A percentile compares a stretch with the other conserved stretches of the same genome.
Evolutionary conservation across 1,140 invertebrate species (phyloP).

Genomic region (Hylaeus anthracinus): DNA sequence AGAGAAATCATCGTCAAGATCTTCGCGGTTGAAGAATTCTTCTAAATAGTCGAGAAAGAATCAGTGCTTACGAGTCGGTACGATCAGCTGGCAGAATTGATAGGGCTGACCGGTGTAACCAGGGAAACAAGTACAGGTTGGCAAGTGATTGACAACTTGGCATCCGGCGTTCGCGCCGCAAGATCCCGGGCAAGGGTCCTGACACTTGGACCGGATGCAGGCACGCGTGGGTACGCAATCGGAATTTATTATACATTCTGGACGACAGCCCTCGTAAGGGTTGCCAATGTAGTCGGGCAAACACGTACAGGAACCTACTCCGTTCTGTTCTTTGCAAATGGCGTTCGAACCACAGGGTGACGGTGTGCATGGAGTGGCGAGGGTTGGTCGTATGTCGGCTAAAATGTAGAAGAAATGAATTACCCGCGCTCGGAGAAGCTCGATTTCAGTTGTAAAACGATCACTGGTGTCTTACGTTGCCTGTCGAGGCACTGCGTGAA

Average conservation of each 20-base stretch:
- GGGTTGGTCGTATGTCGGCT: slow-evolving; percentile 10
- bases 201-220: slow-evolving; percentile 82
- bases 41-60: not conserved
- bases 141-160: slow-evolving; percentile 81
- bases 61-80: slow-evolving; percentile 66
- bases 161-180: slow-evolving; percentile 82
- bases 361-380: slow-evolving; percentile 83
- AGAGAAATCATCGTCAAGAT: not conserved
- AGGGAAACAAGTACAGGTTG: slow-evolving; percentile 82
- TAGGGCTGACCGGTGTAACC: slow-evolving; percentile 82
- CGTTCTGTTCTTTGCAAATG: slow-evolving; percentile 88
- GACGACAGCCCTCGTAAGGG: slow-evolving; percentile 77
- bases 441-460: not conserved
- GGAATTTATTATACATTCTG: slow-evolving; percentile 79
- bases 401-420: not conserved
- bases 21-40: not conserved
- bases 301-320: slow-evolving; percentile 86
- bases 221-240: slow-evolving; percentile 79
- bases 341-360: slow-evolving; percentile 88
- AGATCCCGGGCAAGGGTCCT: slow-evolving; percentile 82
- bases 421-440: not conserved
- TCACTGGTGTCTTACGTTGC: slow-evolving; percentile 44
- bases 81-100: slow-evolving; percentile 72
- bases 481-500: slow-evolving; percentile 83
- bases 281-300: slow-evolving; percentile 81